A percentile compares a stretch with the other conserved stretches of the same genome.
Evolutionary conservation across 2,113 vertebrate genomes (phyloP).

Genomic region (Bagarius yarrelli): DNA sequence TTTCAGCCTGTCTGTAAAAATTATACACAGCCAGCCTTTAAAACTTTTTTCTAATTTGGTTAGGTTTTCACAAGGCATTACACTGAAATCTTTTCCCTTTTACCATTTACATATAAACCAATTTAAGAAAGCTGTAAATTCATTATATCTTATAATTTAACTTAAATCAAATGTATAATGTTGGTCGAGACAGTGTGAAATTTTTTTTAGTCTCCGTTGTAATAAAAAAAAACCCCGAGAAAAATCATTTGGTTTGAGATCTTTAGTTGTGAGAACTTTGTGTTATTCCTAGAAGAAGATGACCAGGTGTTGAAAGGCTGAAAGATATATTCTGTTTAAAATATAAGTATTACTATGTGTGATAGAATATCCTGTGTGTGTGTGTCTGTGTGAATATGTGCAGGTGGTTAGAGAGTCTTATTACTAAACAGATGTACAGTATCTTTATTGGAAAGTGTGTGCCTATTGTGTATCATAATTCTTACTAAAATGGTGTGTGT

Average conservation of each 20-base stretch:
- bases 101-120: neutral
- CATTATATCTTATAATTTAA: too few relatives aligned
- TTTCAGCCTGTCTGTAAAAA: neutral
- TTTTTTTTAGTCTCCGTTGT: too few relatives aligned
- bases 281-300: neutral
- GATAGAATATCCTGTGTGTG: neutral
- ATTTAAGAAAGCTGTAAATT: neutral
- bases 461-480: constrained; percentile 6
- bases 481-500: constrained; percentile 10
- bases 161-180: too few relatives aligned
- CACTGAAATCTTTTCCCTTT: neutral
- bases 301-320: neutral
- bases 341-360: neutral
- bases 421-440: neutral
- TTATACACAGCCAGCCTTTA: neutral
- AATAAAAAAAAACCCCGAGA: neutral
- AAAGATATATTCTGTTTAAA: neutral
- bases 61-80: neutral
- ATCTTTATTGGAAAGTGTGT: neutral
- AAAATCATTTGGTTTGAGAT: neutral
- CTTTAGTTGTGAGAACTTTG: neutral
- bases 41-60: neutral
- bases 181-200: too few relatives aligned
- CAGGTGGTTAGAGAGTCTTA: constrained; percentile 8
- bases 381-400: neutral